Conservation (phyloP, 2,888 invertebrate genomes). For the Megastigmus dorsalis region DNA sequence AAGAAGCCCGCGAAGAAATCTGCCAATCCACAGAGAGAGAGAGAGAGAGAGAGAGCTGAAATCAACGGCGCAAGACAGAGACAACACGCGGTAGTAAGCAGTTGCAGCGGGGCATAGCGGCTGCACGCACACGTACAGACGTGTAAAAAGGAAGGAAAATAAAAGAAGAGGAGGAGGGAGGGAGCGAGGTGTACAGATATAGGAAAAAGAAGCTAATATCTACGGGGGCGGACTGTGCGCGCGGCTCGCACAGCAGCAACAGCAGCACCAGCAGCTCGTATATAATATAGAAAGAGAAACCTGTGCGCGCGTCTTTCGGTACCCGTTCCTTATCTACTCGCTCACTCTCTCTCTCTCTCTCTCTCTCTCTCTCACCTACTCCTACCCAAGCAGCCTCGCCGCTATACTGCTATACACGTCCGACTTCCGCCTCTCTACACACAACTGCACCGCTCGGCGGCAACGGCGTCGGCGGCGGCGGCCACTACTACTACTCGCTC, state of each 20-base stretch:
- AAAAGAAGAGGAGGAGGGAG: not conserved
- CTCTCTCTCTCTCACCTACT: not conserved
- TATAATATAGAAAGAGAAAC: conserved; percentile 46
- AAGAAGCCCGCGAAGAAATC: too few relatives aligned
- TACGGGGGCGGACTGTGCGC: not conserved
- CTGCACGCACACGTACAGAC: too few relatives aligned
- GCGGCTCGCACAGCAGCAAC: too few relatives aligned
- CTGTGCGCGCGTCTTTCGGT: conserved; percentile 62
- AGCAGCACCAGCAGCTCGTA: too few relatives aligned
- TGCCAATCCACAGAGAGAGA: not conserved
- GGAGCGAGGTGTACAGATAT: too few relatives aligned
- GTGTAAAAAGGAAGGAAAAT: not conserved
- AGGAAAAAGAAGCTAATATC: conserved; percentile 6
- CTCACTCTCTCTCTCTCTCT: not conserved
- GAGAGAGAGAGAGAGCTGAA: not conserved
- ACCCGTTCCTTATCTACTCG: conserved; percentile 20
- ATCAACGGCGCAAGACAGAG: too few relatives aligned
- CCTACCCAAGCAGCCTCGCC: not conserved
- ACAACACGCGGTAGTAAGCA: too few relatives aligned
- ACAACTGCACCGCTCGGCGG: not conserved
- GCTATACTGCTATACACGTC: not conserved
- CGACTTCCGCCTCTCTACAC: conserved; percentile 40
- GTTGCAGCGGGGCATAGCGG: too few relatives aligned
- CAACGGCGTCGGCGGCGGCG: not conserved
- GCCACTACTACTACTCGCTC: too few relatives aligned